A percentile compares a stretch with the other conserved stretches of the same genome.
phyloP scores from a whole-genome alignment of 2,888 invertebrate genomes.

The Cheilosia impressa region DNA sequence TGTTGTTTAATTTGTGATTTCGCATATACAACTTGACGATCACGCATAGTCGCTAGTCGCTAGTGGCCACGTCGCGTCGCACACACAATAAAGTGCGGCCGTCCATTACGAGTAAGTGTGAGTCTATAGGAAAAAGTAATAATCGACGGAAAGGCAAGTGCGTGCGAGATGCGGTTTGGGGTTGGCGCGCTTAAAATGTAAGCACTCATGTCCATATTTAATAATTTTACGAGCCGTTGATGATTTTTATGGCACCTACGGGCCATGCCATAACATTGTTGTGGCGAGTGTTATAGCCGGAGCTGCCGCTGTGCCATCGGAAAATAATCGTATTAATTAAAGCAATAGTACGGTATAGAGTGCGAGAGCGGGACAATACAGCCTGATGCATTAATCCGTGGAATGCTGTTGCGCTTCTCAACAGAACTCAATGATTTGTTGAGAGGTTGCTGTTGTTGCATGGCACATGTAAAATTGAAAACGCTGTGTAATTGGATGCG shows the following conservation, averaged over 20 bases:
- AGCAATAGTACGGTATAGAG: conserved; percentile 56
- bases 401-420: conserved; percentile 21
- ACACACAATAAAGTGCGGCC: conserved; percentile 35
- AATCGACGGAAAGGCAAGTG: conserved; percentile 61
- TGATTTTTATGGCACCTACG: conserved; percentile 73
- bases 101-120: conserved; percentile 47
- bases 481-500: too few species aligned
- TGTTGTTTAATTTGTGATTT: conserved; percentile 44
- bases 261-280: conserved; percentile 56
- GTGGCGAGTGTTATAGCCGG: conserved; percentile 19
- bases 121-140: conserved; percentile 58
- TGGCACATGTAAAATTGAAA: too few species aligned
- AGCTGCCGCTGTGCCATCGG: conserved; percentile 33
- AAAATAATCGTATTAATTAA: conserved; percentile 68
- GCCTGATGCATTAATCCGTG: conserved; percentile 11
- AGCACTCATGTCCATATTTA: conserved; percentile 69
- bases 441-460: too few species aligned
- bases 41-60: conserved; percentile 51
- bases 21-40: conserved; percentile 60
- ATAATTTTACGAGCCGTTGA: conserved; percentile 74
- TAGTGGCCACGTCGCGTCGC: conserved; percentile 3
- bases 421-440: not conserved
- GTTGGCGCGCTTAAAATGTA: conserved; percentile 18
- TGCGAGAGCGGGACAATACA: conserved; percentile 40
- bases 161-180: conserved; percentile 41